phyloP scores from a whole-genome alignment of 2,113 vertebrate genomes.

The Ornithorhynchus anatinus region DNA sequence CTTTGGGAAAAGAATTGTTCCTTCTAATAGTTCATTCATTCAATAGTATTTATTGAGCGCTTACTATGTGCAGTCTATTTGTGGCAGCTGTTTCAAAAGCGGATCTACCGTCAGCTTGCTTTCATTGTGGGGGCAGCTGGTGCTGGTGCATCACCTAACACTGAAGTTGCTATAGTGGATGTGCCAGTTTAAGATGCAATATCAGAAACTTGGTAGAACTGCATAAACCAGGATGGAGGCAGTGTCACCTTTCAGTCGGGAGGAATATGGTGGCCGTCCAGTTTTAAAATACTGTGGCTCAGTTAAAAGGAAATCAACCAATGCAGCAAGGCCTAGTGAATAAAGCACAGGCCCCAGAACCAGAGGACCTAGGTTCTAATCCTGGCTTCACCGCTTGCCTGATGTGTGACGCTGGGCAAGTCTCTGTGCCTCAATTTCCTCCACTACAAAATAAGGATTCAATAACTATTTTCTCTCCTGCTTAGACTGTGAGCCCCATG shows the following conservation, averaged over 20 bases:
- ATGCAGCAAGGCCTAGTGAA: too few species aligned
- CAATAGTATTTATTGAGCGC: background rate
- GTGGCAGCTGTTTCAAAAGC: background rate
- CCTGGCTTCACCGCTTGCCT: too few species aligned
- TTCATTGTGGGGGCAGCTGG: background rate
- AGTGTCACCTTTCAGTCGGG: background rate
- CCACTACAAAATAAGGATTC: too few species aligned
- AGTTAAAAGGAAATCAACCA: constrained; percentile 34
- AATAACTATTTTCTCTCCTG: too few species aligned
- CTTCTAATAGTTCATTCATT: background rate
- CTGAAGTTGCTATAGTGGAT: constrained; percentile 4
- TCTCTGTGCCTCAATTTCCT: too few species aligned
- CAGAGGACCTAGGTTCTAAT: too few species aligned
- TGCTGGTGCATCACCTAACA: background rate
- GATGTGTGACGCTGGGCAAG: too few species aligned
- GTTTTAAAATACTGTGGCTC: constrained; percentile 21
- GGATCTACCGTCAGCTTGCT: background rate
- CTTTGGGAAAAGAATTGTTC: background rate
- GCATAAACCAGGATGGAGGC: constrained; percentile 10
- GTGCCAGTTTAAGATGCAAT: background rate
- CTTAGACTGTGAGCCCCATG: too few species aligned
- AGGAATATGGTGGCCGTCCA: background rate
- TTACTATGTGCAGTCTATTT: background rate
- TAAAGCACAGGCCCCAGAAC: too few species aligned
- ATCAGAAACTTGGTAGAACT: constrained; percentile 25